Conservation (phyloP, 2,113 vertebrate genomes). For the Peromyscus leucopus region DNA sequence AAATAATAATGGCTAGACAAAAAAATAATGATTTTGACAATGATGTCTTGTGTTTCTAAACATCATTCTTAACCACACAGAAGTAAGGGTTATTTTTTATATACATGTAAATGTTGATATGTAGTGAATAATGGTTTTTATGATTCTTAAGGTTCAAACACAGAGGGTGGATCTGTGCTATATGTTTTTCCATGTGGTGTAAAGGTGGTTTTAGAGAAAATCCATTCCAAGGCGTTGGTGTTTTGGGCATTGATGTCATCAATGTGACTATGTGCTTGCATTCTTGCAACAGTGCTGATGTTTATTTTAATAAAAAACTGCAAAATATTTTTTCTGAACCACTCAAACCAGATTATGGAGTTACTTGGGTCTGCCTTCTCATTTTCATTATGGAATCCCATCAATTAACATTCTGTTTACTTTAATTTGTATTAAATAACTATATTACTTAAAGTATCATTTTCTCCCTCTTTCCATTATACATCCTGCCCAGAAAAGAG, state of each 20-base stretch:
- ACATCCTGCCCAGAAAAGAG: background rate
- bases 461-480: background rate
- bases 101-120: background rate
- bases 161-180: background rate
- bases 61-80: background rate
- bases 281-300: background rate
- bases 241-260: background rate
- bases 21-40: background rate
- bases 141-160: background rate
- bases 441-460: background rate
- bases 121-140: background rate
- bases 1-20: background rate
- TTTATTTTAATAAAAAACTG: background rate
- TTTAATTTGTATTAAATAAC: background rate
- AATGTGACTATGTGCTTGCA: background rate
- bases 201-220: background rate
- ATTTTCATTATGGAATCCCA: background rate
- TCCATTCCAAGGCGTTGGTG: background rate
- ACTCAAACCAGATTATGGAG: background rate
- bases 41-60: conserved; percentile 15
- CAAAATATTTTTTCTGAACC: background rate
- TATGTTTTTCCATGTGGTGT: background rate
- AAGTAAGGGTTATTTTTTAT: background rate
- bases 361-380: background rate
- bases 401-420: background rate